Evolutionary conservation across 2,888 invertebrate species (phyloP).

Genomic region (Ophonus ardosiacus): DNA sequence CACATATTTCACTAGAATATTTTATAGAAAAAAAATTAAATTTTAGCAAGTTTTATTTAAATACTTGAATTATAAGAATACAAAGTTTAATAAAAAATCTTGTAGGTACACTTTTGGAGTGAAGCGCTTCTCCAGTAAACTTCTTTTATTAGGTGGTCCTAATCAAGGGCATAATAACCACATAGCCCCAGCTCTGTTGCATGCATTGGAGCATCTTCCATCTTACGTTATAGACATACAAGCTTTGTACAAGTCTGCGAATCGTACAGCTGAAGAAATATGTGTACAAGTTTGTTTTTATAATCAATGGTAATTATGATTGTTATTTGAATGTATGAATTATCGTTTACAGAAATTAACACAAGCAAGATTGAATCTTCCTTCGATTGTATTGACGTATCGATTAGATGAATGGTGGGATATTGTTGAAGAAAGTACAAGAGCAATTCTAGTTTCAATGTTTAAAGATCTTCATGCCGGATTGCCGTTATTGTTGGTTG

Average conservation of each 20-base stretch:
- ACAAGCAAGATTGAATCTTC: constrained; percentile 70
- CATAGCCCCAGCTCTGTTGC: constrained; percentile 80
- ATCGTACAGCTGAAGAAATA: constrained; percentile 76
- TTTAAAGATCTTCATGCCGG: constrained; percentile 73
- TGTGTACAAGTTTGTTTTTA: constrained; percentile 68
- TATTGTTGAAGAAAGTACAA: constrained; percentile 71
- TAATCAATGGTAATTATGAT: background rate
- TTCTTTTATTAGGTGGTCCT: constrained; percentile 71
- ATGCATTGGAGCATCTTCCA: constrained; percentile 78
- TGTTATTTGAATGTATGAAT: background rate
- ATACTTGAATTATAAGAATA: too few species aligned
- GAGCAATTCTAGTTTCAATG: constrained; percentile 71
- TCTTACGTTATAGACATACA: constrained; percentile 75
- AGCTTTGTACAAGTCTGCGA: constrained; percentile 67
- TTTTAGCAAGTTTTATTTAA: too few species aligned
- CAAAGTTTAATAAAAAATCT: constrained; percentile 7
- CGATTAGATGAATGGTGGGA: constrained; percentile 74
- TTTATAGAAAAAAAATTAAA: too few species aligned
- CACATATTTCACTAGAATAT: too few species aligned
- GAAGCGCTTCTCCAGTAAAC: constrained; percentile 72
- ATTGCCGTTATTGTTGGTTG: constrained; percentile 72
- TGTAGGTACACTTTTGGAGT: constrained; percentile 71
- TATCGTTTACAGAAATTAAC: constrained; percentile 67
- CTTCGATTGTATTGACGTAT: constrained; percentile 72
- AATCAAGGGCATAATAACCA: constrained; percentile 79